A percentile compares a stretch with the other conserved stretches of the same genome.
Conservation (phyloP, 2,888 invertebrate species). For the Andrena marginata region DNA sequence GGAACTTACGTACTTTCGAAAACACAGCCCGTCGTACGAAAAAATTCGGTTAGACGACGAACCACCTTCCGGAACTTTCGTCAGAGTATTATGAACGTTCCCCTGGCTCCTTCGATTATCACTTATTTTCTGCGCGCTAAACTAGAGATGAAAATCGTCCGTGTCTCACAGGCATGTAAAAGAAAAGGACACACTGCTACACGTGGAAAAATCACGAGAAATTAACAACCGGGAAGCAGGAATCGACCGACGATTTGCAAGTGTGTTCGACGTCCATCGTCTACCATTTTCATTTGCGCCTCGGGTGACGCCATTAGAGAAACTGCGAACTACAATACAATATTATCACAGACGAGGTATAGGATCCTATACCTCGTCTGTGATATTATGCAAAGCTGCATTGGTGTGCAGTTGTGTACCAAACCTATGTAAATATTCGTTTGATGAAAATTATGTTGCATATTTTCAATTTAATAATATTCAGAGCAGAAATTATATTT, state of each 20-base stretch:
- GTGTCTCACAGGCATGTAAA: constrained; percentile 7
- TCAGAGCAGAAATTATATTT: background rate
- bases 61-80: constrained; percentile 66
- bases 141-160: background rate
- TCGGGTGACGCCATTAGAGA: constrained; percentile 16
- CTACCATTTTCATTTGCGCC: constrained; percentile 33
- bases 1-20: constrained; percentile 52
- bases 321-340: background rate
- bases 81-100: constrained; percentile 35
- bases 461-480: background rate
- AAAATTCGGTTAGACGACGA: constrained; percentile 46
- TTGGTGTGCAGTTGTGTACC: no score
- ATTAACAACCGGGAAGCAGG: constrained; percentile 21
- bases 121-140: background rate
- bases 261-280: constrained; percentile 33
- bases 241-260: constrained; percentile 49
- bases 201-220: constrained; percentile 19
- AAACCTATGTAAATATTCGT: background rate
- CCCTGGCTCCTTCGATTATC: background rate
- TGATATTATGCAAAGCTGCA: no score
- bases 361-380: no score
- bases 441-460: background rate
- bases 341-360: no score
- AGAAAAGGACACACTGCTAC: constrained; percentile 11
- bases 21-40: constrained; percentile 33